Evolutionary conservation across 2,797 vertebrate genomes (phyloP).

Genomic region (Sandelia bainsii): DNA sequence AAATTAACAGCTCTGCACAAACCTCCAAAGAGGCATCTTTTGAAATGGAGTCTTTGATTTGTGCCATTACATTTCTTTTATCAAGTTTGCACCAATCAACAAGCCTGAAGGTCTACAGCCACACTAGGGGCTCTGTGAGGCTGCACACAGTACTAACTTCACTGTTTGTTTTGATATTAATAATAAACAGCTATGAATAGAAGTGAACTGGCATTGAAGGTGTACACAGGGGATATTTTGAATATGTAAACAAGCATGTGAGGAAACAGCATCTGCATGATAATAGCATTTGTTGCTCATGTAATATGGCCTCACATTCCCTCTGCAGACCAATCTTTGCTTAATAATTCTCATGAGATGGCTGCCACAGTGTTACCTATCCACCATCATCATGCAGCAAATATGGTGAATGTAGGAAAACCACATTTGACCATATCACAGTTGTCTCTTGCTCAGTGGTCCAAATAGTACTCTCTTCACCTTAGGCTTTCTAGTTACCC

Average conservation of each 20-base stretch:
- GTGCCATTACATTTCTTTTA: not conserved
- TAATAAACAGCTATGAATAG: slow-evolving; percentile 1
- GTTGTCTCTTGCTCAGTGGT: slow-evolving; percentile 15
- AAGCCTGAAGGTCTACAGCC: not conserved
- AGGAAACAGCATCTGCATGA: slow-evolving; percentile 54
- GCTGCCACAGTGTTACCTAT: slow-evolving; percentile 24
- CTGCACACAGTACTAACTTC: not conserved
- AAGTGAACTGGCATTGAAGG: slow-evolving; percentile 15
- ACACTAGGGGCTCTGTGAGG: not conserved
- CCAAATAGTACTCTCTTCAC: slow-evolving; percentile 13
- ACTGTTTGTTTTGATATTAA: not conserved
- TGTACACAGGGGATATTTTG: slow-evolving; percentile 26
- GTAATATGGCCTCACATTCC: slow-evolving; percentile 19
- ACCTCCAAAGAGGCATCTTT: not conserved
- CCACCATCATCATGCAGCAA: slow-evolving; percentile 30
- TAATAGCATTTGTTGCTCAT: slow-evolving; percentile 36
- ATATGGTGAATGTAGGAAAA: slow-evolving; percentile 1
- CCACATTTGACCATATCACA: not conserved
- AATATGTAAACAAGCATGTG: slow-evolving; percentile 47
- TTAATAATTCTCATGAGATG: slow-evolving; percentile 38
- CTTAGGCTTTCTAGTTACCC: not conserved
- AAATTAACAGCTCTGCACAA: not conserved
- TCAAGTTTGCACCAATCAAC: not conserved
- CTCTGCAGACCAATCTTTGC: slow-evolving; percentile 40
- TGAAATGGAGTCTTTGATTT: slow-evolving; percentile 6